phyloP scores from a whole-genome alignment of 2,113 vertebrate genomes.

The Indicator maculatus region DNA sequence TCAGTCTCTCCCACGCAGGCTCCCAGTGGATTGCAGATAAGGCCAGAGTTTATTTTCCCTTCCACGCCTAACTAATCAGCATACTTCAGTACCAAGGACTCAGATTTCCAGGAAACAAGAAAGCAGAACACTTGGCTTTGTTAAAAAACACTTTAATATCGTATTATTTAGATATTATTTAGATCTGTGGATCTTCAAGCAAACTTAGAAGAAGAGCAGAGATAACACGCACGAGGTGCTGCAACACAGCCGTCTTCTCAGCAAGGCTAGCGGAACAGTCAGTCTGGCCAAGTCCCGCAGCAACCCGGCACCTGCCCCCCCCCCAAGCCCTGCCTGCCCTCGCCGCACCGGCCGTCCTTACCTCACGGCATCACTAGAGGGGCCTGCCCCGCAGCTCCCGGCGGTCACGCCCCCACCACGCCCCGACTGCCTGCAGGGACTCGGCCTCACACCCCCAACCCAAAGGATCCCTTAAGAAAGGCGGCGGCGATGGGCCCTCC shows the following conservation, averaged over 20 bases:
- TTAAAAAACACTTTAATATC: not conserved
- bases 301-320: not conserved
- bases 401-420: not conserved
- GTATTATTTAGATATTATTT: not conserved
- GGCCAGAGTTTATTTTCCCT: not conserved
- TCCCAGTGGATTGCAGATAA: not conserved
- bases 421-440: not conserved
- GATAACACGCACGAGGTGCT: not conserved
- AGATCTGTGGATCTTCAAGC: not conserved
- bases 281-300: not conserved
- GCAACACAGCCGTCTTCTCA: not conserved
- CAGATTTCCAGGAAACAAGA: not conserved
- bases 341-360: not conserved
- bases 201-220: not conserved
- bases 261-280: not conserved
- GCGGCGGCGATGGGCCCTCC: not conserved
- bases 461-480: not conserved
- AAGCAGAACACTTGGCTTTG: not conserved
- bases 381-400: not conserved
- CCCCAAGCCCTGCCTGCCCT: not conserved
- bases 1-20: not conserved
- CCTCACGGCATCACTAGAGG: not conserved
- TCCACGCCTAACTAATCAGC: not conserved
- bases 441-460: not conserved
- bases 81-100: fast-evolving